These are phyloP conservation scores for Lethenteron reissneri DNA, from an alignment of 2,113 vertebrate genomes.

Conservation along the genomic window DNA sequence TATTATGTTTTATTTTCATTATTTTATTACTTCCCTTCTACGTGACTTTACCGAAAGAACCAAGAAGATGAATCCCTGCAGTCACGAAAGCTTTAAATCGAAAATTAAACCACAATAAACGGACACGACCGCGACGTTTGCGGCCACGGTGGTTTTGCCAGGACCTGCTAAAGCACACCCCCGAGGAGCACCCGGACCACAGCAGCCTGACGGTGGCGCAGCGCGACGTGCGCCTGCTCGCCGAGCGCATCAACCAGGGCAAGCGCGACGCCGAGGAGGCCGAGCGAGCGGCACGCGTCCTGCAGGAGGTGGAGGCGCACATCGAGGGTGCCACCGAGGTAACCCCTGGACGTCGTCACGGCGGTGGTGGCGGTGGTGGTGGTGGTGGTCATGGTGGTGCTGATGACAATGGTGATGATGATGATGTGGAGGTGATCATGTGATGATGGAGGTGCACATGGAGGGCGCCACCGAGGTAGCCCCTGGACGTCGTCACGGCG, in stretches of 20 bases:
- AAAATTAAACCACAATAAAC: not conserved
- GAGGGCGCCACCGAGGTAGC: constrained; percentile 30
- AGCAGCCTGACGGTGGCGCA: constrained; percentile 56
- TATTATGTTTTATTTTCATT: no score
- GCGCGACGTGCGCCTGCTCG: constrained; percentile 73
- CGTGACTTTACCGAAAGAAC: no score
- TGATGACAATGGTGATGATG: no score
- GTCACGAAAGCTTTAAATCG: not conserved
- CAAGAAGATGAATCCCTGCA: no score
- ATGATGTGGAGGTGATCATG: no score
- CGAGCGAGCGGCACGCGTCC: constrained; percentile 61
- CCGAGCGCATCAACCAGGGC: constrained; percentile 86
- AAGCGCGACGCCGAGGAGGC: constrained; percentile 74
- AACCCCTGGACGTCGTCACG: constrained; percentile 13
- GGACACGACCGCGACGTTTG: not conserved
- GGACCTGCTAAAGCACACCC: constrained; percentile 87
- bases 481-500: not conserved
- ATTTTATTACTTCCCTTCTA: no score
- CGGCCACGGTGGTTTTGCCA: constrained; percentile 13
- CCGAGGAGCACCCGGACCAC: constrained; percentile 78
- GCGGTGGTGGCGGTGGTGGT: no score
- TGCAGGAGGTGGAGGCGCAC: constrained; percentile 93
- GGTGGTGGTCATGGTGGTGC: no score
- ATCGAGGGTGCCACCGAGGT: constrained; percentile 92
- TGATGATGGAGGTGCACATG: no score